phyloP scores from a whole-genome alignment of 2,113 vertebrate species.

The Chiloscyllium plagiosum region DNA sequence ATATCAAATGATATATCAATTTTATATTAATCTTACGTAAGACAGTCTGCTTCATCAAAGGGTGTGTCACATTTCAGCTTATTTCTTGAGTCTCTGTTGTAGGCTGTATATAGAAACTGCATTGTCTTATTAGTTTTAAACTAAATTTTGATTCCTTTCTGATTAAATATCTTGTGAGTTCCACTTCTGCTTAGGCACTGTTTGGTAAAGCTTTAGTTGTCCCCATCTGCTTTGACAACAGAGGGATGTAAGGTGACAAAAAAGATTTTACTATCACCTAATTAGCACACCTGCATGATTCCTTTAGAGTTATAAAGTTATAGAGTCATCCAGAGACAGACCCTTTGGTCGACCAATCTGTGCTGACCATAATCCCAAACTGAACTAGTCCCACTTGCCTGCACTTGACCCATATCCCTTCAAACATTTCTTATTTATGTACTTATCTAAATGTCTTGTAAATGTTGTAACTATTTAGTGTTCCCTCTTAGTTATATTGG shows the following conservation, averaged over 20 bases:
- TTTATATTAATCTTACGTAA: background rate
- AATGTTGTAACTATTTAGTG: no score
- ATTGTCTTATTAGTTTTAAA: slow-evolving; percentile 7
- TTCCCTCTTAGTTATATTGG: background rate
- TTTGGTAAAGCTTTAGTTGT: background rate
- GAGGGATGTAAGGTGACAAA: background rate
- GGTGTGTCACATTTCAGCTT: slow-evolving; percentile 21
- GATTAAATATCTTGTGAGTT: background rate
- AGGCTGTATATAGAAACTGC: background rate
- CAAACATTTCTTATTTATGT: no score
- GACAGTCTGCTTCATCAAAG: background rate
- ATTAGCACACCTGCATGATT: background rate
- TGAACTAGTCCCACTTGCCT: no score
- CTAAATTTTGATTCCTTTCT: background rate
- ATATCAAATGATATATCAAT: background rate
- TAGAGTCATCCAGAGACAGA: no score
- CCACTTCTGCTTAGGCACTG: background rate
- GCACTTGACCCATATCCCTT: no score
- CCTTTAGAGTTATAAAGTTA: background rate
- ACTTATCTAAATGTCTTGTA: no score
- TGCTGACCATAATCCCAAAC: no score
- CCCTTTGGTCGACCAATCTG: no score
- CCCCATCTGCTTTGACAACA: background rate
- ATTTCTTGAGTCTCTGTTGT: background rate
- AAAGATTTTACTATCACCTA: background rate